Percentiles rank a stretch among this genome's conserved stretches.
Conservation (phyloP, 1,140 invertebrate species). For the Ceratina calcarata region DNA sequence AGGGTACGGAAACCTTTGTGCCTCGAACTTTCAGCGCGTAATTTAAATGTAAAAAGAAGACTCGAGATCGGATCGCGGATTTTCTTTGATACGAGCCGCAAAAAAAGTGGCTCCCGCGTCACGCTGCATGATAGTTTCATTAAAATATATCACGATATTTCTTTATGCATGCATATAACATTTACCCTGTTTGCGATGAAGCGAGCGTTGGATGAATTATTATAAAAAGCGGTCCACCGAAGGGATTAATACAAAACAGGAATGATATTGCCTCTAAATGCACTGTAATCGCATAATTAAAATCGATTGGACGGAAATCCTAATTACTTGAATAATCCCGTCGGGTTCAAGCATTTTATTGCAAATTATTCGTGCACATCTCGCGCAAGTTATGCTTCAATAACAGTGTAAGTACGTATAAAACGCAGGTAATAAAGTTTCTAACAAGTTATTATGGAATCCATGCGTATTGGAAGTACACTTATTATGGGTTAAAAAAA, state of each 20-base stretch:
- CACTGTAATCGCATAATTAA: not conserved
- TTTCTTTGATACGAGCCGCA: constrained; percentile 1
- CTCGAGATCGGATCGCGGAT: not conserved
- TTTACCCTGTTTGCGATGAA: not conserved
- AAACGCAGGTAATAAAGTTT: not conserved
- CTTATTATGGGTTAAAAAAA: not conserved
- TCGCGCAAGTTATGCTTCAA: not conserved
- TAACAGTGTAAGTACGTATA: not conserved
- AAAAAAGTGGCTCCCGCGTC: not conserved
- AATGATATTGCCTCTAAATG: not conserved
- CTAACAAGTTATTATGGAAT: no score
- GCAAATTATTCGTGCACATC: not conserved
- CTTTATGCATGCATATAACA: not conserved
- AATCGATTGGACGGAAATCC: no score
- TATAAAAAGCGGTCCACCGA: not conserved
- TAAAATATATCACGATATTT: constrained; percentile 24
- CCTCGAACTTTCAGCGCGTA: not conserved
- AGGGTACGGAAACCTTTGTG: not conserved
- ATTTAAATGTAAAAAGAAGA: not conserved
- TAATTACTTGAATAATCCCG: not conserved
- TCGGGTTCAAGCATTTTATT: no score
- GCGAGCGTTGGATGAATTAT: not conserved
- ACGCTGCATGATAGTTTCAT: not conserved
- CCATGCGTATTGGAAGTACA: no score
- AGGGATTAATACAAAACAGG: no score